Base-by-base conservation (phyloP, 2,888 invertebrate genomes). In the Nasonovia ribisnigri region DNA sequence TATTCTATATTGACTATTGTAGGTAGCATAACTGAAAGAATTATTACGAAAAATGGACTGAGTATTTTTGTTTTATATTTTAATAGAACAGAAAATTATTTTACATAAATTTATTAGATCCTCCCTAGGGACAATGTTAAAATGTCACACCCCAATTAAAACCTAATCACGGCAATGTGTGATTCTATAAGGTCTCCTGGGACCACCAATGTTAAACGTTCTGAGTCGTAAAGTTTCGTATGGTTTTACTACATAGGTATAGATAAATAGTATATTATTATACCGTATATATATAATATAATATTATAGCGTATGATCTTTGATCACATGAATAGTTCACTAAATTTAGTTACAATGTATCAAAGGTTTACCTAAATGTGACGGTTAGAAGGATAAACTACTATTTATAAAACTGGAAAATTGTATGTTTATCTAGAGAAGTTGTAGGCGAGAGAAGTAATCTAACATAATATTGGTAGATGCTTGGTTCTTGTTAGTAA, bases 141-240 rank as follows among this genome's bases (percentile, higher is more conserved):
- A 57, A 54, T 86, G 86, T 86, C 57, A 54, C 57, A 57, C n/a
- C 24, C 57, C 57, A 57, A 86, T 67, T 90, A 90, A 42, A 90
- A 90, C 6, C 43, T 43, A 86, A 91, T 91, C 46, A 86, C 13
- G 54, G 43, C 24, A 57, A 91, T 84, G 54, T 84, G 57, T 24
- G 54, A 42, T 51, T 87, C 46, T 42, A 8, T 43, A 42, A 26
- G 42, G 51, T 91, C 84, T 54, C 54, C 8, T 16, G 46, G 54
- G 54, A 84, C 26, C 43, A 51, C 11, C 26, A 16, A 54, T 36
- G n/a, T 48, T 60, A 29, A 89, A 88, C 43, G 16, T 90, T 77
- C n/a, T 29, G 20, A n/a, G 48, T 36, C 4, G 36, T 36, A 90
- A 90, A 48, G 13, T 77, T 77, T 43, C 2, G 3, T 24, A 46